Evolutionary conservation across 2,888 invertebrate species (phyloP), one percentile per base, ranked within the genome.

Genomic region (Drosophila paracracens): DNA sequence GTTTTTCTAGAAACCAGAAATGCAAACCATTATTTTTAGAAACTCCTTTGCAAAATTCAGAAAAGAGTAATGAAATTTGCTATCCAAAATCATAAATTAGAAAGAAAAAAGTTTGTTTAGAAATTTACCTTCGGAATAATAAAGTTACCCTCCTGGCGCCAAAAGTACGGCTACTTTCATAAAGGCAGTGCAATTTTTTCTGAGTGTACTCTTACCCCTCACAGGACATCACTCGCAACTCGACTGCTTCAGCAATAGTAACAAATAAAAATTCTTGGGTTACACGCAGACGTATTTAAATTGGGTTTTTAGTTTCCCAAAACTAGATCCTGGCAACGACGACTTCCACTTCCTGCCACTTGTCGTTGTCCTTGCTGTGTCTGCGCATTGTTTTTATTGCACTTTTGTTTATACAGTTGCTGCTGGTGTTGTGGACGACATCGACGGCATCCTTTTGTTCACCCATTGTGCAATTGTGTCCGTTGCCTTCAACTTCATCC

Each of bases 391-490:
- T 65, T 81, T 53, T 67, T 63, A 64, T 63, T 71, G 69, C 78
- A 73, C 70, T 68, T 51, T 67, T 81, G 84, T 78, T 82, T 80
- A 76, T 65, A 74, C 81, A 81, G 81, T 79, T 81, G 81, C 25
- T 66, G 67, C 68, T 50, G 51, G 16, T 46, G 29, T 10, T 50
- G n/a, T 35, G 56, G 66, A 57, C 63, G 43, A 64, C 36, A 56
- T 13, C n/a, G 58, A 40, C 57, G 52, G 59, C 52, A 69, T 69
- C 52, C 79, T 61, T 79, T 70, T 46, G 65, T 62, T 75, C 18
- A 61, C 36, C 13, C 65, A 63, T 81, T 81, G 66, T 68, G 70
- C 73, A 81, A 82, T 79, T 25, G 53, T 82, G 53, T 82, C 76
- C 82, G 70, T 64, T 54, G 27, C 58, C 53, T 52, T 33, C 50